Evolutionary conservation across 2,888 invertebrate species (phyloP).

Genomic region (Mellilla xanthometata): DNA sequence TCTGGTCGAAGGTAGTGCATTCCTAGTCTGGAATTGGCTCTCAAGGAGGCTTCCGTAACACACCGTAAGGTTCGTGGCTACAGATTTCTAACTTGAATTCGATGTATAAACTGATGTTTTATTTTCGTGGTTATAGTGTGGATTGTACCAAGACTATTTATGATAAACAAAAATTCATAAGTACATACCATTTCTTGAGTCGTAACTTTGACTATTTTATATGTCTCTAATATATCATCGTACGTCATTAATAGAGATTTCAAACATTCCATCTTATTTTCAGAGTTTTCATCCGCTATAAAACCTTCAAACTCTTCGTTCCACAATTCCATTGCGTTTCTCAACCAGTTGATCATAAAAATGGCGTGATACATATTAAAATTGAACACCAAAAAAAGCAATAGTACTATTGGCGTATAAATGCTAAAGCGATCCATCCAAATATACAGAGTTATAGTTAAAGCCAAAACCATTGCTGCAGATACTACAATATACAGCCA

Average conservation of each 20-base stretch:
- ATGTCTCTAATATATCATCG: constrained; percentile 2
- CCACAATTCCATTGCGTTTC: constrained; percentile 1
- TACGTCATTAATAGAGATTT: not conserved
- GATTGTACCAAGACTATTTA: too few species aligned
- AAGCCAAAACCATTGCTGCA: not conserved
- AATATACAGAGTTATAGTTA: not conserved
- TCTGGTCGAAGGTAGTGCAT: too few species aligned
- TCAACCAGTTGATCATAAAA: not conserved
- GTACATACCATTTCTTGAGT: constrained; percentile 2
- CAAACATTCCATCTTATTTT: not conserved
- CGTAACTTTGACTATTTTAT: not conserved
- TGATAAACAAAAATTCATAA: too few species aligned
- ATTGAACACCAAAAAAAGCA: constrained; percentile 1
- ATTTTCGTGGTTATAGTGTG: too few species aligned
- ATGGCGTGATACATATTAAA: not conserved
- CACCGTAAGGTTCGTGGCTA: too few species aligned
- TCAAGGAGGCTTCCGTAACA: too few species aligned
- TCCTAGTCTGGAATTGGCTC: too few species aligned
- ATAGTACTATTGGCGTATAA: not conserved
- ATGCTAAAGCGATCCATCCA: not conserved
- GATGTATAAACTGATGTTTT: too few species aligned
- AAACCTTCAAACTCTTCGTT: not conserved
- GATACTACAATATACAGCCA: not conserved
- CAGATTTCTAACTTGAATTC: too few species aligned
- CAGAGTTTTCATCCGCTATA: not conserved